Conservation (phyloP, 2,888 invertebrate species). For the Chymomyza amoena region DNA sequence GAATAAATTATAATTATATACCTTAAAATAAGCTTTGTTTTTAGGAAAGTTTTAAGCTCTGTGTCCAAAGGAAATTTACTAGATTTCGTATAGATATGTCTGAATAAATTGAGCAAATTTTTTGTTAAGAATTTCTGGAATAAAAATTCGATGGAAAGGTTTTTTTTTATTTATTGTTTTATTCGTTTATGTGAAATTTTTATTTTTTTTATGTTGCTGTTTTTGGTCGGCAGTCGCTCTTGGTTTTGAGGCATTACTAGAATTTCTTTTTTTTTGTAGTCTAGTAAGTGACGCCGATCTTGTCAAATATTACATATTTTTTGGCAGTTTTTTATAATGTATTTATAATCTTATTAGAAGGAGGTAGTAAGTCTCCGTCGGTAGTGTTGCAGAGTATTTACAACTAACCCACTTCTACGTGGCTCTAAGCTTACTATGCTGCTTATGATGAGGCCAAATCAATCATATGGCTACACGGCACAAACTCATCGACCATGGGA, state of each 20-base stretch:
- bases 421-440: conserved; percentile 19
- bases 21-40: no score
- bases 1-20: no score
- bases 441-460: conserved; percentile 73
- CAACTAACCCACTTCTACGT: conserved; percentile 13
- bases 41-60: no score
- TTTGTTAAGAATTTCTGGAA: no score
- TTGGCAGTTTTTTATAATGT: neutral
- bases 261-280: conserved; percentile 13
- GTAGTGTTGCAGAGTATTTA: conserved; percentile 22
- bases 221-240: conserved; percentile 19
- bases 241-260: conserved; percentile 9
- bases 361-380: no score
- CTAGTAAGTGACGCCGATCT: conserved; percentile 25
- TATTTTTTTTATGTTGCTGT: conserved; percentile 19
- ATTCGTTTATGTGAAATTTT: conserved; percentile 20
- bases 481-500: conserved; percentile 91
- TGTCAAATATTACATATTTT: conserved; percentile 13
- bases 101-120: no score
- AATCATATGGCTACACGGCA: conserved; percentile 81
- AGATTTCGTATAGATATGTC: no score
- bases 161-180: conserved; percentile 25
- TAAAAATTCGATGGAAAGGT: no score
- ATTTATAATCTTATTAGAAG: no score
- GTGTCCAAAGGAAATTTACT: no score